Evolutionary conservation across 2,113 vertebrate genomes (phyloP).

Genomic region (Colossoma macropomum): DNA sequence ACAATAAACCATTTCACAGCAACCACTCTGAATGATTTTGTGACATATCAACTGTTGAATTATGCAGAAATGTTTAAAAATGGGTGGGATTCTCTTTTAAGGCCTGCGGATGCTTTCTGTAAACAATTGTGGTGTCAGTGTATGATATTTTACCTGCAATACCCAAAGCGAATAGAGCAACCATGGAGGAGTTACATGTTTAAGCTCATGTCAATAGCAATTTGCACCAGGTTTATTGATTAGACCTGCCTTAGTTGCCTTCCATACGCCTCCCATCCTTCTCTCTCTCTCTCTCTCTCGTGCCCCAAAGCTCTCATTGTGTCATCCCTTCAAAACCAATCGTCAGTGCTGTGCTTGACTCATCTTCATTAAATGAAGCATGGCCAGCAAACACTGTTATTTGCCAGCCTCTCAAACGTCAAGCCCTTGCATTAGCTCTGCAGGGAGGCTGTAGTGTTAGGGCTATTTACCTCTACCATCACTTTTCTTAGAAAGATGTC

Average conservation of each 20-base stretch:
- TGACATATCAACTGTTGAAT: too few species aligned
- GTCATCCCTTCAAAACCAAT: neutral
- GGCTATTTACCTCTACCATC: too few species aligned
- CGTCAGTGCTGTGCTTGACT: constrained; percentile 24
- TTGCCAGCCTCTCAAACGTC: constrained; percentile 29
- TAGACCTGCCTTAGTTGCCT: neutral
- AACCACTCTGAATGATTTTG: too few species aligned
- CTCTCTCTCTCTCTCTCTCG: constrained; percentile 19
- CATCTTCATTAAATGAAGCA: constrained; percentile 47
- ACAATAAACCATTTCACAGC: too few species aligned
- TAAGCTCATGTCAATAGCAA: constrained; percentile 18
- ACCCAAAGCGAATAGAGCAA: too few species aligned
- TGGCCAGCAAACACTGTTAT: constrained; percentile 46
- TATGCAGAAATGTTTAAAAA: too few species aligned
- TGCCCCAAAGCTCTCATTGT: constrained; percentile 10
- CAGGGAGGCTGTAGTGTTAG: too few species aligned
- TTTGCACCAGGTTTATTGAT: constrained; percentile 40
- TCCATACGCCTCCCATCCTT: neutral
- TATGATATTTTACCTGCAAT: neutral
- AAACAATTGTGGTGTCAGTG: too few species aligned
- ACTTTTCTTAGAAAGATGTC: too few species aligned
- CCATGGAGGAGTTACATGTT: constrained; percentile 1
- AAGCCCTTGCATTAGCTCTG: neutral
- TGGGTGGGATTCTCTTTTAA: too few species aligned
- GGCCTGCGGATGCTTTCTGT: neutral